Evolutionary conservation across 2,888 invertebrate genomes (phyloP), one percentile per base, ranked within the genome.

Genomic region (Cephus sareptanus): DNA sequence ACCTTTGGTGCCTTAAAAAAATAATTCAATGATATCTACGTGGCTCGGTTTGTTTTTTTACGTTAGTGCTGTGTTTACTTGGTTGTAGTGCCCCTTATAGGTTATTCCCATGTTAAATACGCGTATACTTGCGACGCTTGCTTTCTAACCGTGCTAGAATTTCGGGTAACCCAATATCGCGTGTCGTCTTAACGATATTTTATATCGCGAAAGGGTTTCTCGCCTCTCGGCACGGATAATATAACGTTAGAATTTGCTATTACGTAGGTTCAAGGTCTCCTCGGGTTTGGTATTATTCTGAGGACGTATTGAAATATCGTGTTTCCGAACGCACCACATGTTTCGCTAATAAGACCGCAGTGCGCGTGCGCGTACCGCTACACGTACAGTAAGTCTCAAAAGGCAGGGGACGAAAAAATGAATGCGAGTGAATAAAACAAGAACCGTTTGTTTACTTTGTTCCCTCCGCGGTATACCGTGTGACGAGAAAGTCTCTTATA

Each of bases 231-330:
- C 56, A 23, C 9, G 56, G 23, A 23, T 56, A 56, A 56, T 56
- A 56, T 56, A 56, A 56, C 56, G 9, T 56, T 56, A 56, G 56
- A 56, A 56, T 56, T 56, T 56, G 2, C 23, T 56, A 23, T 23
- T 56, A 23, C 23, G 56, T 56, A 15, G 56, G 23, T 56, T 56
- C 56, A 23, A 56, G 56, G 56, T 56, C 56, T 56, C 40, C 40
- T 40, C 56, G 9, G 56, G 23, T 56, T 56, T 23, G 9, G 23
- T 15, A 23, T 56, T 56, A 56, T 56, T 23, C 23, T 56, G 56
- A 56, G 71, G 71, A 71, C 71, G 33, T 71, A 71, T 71, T 71
- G 71, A 71, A 71, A 71, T 71, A 71, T 71, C 71, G 71, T n/a
- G 33, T 30, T 71, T 31, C 71, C 23, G 15, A 23, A 56, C 56